Evolutionary conservation across 2,113 vertebrate species (phyloP), one percentile per base, ranked within the genome.

Genomic region (Epinephelus lanceolatus): DNA sequence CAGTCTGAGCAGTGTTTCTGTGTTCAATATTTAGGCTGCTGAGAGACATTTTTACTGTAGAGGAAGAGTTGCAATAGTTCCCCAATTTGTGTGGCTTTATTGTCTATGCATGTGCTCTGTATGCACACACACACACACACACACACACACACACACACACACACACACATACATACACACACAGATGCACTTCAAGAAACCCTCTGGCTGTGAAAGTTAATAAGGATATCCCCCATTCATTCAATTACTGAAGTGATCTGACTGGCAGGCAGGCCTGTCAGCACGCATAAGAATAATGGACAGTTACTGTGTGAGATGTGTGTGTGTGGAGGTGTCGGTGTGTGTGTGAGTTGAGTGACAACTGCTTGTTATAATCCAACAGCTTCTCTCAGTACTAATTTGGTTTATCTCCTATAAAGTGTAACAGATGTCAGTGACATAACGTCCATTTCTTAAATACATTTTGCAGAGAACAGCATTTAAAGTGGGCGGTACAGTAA

Each of bases 171-270:
- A 9, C 33, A 56, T 25, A 56, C 49, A 47, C 7, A 42, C 40
- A 42, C 40, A 49, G n/a, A 78, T 52, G 25, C 55, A 56, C 59
- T 71, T 68, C 57, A 78, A 69, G 56, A 88, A 77, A 74, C 65
- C 49, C n/a, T 49, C 63, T 40, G 18, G 72, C 79, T 71, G 79
- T 81, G 63, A 83, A 68, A 63, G 63, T 85, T 86, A 83, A 88
- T 91, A 83, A 86, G 66, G 69, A 76, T 49, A 52, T 78, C 74
- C 74, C 80, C 60, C 47, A 72, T 84, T 83, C 72, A 87, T 84
- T 89, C 72, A 80, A 74, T 87, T 88, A 86, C 60, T 51, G 66
- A 67, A 77, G 78, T 47, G 57, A 79, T 71, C 37, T 51, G 72
- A 93, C 47, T 61, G 71, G 30, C 83, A 73, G n/a, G n/a, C 69